Conservation (phyloP, 2,888 invertebrate genomes). For the Coenonympha glycerion region DNA sequence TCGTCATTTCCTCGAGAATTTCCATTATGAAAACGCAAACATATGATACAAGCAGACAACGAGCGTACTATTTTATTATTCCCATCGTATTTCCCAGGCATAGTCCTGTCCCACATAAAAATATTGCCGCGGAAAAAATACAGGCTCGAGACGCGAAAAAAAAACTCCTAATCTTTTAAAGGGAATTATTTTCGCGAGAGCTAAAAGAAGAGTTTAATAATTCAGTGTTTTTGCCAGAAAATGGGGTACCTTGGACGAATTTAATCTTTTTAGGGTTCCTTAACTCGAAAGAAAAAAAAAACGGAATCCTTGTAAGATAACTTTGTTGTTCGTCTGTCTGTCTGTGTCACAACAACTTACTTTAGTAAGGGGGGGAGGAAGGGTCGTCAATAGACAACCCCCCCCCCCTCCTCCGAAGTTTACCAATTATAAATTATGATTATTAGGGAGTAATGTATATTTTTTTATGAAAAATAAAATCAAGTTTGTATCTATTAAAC, state of each 20-base stretch:
- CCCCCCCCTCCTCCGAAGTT: no score
- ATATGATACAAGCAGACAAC: neutral
- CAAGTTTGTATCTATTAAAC: no score
- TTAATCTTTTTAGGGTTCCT: neutral
- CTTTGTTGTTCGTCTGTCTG: no score
- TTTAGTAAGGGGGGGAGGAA: no score
- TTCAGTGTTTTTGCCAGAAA: slow-evolving; percentile 6
- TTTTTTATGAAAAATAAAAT: no score
- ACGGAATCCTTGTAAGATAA: neutral
- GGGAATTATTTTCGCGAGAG: slow-evolving; percentile 19
- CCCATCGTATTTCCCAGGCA: neutral
- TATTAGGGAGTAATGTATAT: no score
- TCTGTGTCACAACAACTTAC: no score
- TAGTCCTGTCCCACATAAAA: slow-evolving; percentile 5
- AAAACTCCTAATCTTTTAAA: slow-evolving; percentile 19
- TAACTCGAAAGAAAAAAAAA: neutral
- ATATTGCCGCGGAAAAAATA: neutral
- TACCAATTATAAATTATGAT: no score
- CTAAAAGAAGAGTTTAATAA: slow-evolving; percentile 21
- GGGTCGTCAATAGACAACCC: no score
- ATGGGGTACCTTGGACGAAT: neutral
- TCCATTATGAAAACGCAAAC: neutral
- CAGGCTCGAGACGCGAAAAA: neutral
- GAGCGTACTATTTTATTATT: neutral
- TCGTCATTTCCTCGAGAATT: neutral